These are phyloP conservation scores for Eurytoma adleriae DNA, from an alignment of 2,888 invertebrate species.

Conservation along the genomic window DNA sequence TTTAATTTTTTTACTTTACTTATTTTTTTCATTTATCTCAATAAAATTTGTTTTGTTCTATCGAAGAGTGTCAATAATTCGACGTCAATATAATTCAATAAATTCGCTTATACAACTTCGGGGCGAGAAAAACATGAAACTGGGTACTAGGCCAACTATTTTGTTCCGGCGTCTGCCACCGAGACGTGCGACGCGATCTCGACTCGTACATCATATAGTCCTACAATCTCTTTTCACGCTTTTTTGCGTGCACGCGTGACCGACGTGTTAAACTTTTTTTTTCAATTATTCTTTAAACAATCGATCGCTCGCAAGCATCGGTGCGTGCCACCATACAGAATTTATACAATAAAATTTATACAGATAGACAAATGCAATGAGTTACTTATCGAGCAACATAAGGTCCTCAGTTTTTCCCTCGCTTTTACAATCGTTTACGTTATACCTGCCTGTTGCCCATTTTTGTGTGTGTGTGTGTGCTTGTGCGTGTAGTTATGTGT, in stretches of 20 bases:
- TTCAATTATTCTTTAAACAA: conserved; percentile 17
- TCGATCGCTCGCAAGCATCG: conserved; percentile 38
- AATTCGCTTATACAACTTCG: conserved; percentile 65
- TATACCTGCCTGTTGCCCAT: conserved; percentile 60
- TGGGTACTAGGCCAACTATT: conserved; percentile 73
- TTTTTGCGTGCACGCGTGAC: neutral
- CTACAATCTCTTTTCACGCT: neutral
- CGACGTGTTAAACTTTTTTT: neutral
- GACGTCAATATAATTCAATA: conserved; percentile 64
- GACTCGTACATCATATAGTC: neutral
- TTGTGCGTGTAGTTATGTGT: too few relatives aligned
- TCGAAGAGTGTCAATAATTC: conserved; percentile 71
- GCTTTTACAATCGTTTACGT: conserved; percentile 58
- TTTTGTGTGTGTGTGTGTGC: conserved; percentile 42
- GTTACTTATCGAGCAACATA: conserved; percentile 67
- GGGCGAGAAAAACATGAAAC: conserved; percentile 69
- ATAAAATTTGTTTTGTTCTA: conserved; percentile 48
- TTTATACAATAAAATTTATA: conserved; percentile 73
- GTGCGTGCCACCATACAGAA: conserved; percentile 61
- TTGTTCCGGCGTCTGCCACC: conserved; percentile 60
- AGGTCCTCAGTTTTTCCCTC: conserved; percentile 62
- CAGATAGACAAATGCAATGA: conserved; percentile 70
- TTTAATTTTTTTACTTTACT: conserved; percentile 26
- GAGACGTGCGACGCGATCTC: conserved; percentile 16
- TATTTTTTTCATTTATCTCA: conserved; percentile 50